phyloP scores from a whole-genome alignment of 2,113 vertebrate genomes.

The Triplophysa tibetana region DNA sequence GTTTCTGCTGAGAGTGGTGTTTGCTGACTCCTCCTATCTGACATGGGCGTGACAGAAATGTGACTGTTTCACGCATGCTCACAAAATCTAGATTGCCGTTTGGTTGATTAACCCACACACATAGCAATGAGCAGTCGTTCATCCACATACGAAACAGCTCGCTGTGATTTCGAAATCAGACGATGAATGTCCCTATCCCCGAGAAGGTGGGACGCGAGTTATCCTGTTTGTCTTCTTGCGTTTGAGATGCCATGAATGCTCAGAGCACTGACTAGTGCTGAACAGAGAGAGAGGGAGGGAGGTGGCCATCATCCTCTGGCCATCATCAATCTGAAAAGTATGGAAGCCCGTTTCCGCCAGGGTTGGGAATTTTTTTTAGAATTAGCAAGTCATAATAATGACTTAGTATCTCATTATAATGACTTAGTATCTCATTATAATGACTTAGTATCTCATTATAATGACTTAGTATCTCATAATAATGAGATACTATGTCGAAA shows the following conservation, averaged over 20 bases:
- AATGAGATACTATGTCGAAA: no score
- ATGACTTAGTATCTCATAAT: no score
- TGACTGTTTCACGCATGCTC: slow-evolving; percentile 20
- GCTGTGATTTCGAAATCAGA: background rate
- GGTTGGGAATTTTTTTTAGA: no score
- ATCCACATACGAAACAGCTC: background rate
- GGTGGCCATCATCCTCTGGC: slow-evolving; percentile 22
- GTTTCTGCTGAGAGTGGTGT: no score
- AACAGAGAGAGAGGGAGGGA: slow-evolving; percentile 24
- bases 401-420: no score
- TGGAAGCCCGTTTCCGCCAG: no score
- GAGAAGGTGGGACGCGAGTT: slow-evolving; percentile 1
- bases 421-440: no score
- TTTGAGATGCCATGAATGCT: background rate
- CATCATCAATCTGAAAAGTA: slow-evolving; percentile 23
- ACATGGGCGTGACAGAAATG: slow-evolving; percentile 36
- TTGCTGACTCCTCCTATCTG: background rate
- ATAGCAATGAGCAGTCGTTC: background rate
- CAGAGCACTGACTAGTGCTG: background rate
- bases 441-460: no score
- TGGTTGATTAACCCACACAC: background rate
- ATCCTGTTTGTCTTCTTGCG: slow-evolving; percentile 9
- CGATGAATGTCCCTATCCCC: background rate
- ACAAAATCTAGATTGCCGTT: background rate
- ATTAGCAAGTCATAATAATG: no score